phyloP scores from a whole-genome alignment of 2,113 vertebrate species.

The Poeciliopsis turrubarensis region DNA sequence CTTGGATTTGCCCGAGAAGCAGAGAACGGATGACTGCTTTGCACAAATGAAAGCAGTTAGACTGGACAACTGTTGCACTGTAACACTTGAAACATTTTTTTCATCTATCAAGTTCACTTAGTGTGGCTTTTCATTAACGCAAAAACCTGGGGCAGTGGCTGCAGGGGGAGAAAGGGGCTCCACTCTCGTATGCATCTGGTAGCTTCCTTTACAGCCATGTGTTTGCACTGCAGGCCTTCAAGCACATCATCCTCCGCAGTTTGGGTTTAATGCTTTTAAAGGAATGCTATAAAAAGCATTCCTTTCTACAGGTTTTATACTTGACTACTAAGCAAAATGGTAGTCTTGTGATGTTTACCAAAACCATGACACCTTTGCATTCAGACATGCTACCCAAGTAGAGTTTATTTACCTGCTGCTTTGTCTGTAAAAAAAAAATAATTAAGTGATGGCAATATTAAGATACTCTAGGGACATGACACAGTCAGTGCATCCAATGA shows the following conservation, averaged over 20 bases:
- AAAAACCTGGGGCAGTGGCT: conserved; percentile 22
- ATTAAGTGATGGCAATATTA: too few relatives aligned
- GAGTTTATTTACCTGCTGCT: conserved; percentile 19
- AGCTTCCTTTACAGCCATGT: conserved; percentile 25
- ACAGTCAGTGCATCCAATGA: too few relatives aligned
- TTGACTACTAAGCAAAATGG: conserved; percentile 47
- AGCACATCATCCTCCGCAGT: conserved; percentile 42
- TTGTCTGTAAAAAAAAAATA: conserved; percentile 14
- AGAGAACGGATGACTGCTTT: not conserved
- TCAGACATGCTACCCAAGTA: conserved; percentile 3
- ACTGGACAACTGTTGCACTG: conserved; percentile 32
- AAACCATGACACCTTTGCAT: conserved; percentile 46
- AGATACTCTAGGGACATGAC: too few relatives aligned
- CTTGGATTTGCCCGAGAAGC: not conserved
- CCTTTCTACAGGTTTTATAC: conserved; percentile 39
- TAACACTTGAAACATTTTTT: conserved; percentile 30
- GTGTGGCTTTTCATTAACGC: conserved; percentile 29
- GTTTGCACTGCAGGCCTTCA: conserved; percentile 23
- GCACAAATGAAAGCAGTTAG: conserved; percentile 18
- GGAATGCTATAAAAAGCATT: conserved; percentile 44
- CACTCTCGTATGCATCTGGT: conserved; percentile 36
- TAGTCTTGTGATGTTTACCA: conserved; percentile 23
- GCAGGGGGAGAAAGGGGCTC: conserved; percentile 14
- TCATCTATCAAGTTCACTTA: conserved; percentile 13
- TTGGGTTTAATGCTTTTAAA: too few relatives aligned